Conservation (phyloP, 2,888 invertebrate genomes). For the Agrilus biguttatus region DNA sequence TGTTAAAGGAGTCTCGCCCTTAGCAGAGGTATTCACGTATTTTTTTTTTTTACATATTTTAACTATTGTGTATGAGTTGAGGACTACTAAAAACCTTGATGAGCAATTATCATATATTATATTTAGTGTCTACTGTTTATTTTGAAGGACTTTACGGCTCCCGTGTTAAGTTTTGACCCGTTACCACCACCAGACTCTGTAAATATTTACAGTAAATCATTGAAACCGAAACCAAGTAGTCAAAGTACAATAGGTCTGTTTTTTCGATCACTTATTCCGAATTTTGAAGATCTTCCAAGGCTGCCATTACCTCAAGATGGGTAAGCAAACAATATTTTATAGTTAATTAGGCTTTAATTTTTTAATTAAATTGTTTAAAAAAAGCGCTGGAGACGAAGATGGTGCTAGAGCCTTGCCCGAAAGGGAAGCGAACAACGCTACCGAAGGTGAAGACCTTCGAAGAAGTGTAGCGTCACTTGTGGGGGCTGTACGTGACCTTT, state of each 20-base stretch:
- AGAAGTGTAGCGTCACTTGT: constrained; percentile 51
- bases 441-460: constrained; percentile 35
- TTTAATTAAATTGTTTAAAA: constrained; percentile 4
- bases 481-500: constrained; percentile 57
- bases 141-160: constrained; percentile 30
- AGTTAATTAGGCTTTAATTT: not conserved
- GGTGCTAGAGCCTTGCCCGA: constrained; percentile 16
- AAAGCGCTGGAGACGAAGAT: constrained; percentile 11
- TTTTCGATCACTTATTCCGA: constrained; percentile 58
- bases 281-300: constrained; percentile 33
- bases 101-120: not conserved
- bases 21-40: constrained; percentile 36
- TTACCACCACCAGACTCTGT: constrained; percentile 63
- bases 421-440: constrained; percentile 25
- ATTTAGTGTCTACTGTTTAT: not conserved
- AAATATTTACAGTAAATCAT: constrained; percentile 49
- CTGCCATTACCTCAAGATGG: constrained; percentile 9
- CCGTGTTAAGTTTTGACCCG: constrained; percentile 65
- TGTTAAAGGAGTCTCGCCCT: constrained; percentile 47
- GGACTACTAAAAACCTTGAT: no score
- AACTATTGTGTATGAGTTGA: not conserved
- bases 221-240: constrained; percentile 18
- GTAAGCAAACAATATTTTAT: not conserved
- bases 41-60: constrained; percentile 4
- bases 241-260: constrained; percentile 39